These are phyloP conservation scores for Drosophila bipectinata DNA, from an alignment of 1,140 invertebrate species.

Conservation along the genomic window DNA sequence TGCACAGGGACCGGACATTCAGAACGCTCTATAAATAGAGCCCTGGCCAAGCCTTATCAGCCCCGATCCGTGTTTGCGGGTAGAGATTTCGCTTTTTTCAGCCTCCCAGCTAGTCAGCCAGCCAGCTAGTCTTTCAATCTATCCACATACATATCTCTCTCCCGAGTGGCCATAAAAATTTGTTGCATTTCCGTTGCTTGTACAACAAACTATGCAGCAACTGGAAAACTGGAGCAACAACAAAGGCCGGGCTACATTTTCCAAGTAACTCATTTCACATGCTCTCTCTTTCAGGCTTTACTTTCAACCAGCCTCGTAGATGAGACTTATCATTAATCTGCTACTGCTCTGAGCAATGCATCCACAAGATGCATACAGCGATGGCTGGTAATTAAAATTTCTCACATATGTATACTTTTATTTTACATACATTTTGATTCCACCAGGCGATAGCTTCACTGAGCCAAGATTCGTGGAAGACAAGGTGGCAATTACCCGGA, in stretches of 20 bases:
- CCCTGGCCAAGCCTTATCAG: slow-evolving; percentile 37
- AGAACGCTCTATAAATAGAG: slow-evolving; percentile 51
- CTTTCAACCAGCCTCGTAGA: slow-evolving; percentile 29
- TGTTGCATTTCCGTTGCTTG: slow-evolving; percentile 79
- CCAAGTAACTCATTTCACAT: slow-evolving; percentile 78
- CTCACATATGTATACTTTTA: slow-evolving; percentile 68
- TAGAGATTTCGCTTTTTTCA: slow-evolving; percentile 69
- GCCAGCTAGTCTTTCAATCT: slow-evolving; percentile 6
- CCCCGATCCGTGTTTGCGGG: slow-evolving; percentile 26
- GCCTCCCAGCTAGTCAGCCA: slow-evolving; percentile 16
- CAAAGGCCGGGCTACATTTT: slow-evolving; percentile 61
- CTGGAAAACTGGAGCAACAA: slow-evolving; percentile 59
- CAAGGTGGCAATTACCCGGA: slow-evolving; percentile 70
- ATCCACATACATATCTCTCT: background rate
- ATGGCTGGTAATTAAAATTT: slow-evolving; percentile 72
- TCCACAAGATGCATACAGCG: slow-evolving; percentile 42
- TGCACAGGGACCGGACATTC: slow-evolving; percentile 46
- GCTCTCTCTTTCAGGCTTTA: slow-evolving; percentile 52
- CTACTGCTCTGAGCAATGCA: background rate
- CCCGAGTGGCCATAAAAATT: slow-evolving; percentile 63
- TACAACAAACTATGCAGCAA: slow-evolving; percentile 65
- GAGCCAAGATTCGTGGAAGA: slow-evolving; percentile 66
- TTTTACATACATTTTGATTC: slow-evolving; percentile 62
- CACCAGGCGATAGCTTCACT: slow-evolving; percentile 35
- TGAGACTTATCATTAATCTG: slow-evolving; percentile 52